Percentiles rank a stretch among this genome's conserved stretches.
Evolutionary conservation across 2,888 invertebrate species (phyloP).

Genomic region (Rambutsinella grinnellia): DNA sequence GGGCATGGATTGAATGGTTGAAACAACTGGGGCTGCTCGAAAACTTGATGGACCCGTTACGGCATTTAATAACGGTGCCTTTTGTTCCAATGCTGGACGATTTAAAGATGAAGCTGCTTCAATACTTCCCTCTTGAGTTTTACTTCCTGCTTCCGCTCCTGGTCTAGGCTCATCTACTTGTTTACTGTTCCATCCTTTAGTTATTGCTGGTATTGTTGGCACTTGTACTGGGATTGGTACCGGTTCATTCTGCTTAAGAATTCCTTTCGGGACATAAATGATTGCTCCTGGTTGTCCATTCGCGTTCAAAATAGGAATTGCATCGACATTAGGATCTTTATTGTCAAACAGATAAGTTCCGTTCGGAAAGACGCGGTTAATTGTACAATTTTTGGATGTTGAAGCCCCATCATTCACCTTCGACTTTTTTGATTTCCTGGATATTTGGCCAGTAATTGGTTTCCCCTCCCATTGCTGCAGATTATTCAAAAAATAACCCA

Average conservation of each 20-base stretch:
- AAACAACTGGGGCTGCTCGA: too few species aligned
- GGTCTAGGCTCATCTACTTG: too few species aligned
- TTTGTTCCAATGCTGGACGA: neutral
- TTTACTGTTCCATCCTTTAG: slow-evolving; percentile 4
- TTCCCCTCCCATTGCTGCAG: slow-evolving; percentile 27
- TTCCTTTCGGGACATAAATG: slow-evolving; percentile 46
- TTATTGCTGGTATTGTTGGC: neutral
- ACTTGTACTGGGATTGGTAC: neutral
- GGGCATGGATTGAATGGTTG: too few species aligned
- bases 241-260: too few species aligned
- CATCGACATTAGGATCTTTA: slow-evolving; percentile 23
- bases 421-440: too few species aligned
- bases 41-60: too few species aligned
- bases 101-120: too few species aligned
- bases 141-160: too few species aligned
- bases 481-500: neutral
- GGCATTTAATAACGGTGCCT: neutral
- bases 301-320: slow-evolving; percentile 32
- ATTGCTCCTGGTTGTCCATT: slow-evolving; percentile 45
- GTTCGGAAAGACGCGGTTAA: slow-evolving; percentile 19
- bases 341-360: slow-evolving; percentile 2
- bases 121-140: too few species aligned
- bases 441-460: too few species aligned
- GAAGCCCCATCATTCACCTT: neutral
- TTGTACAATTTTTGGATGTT: neutral